Evolutionary conservation across 2,113 vertebrate species (phyloP).

Genomic region (Rhegmatorhina hoffmannsi): DNA sequence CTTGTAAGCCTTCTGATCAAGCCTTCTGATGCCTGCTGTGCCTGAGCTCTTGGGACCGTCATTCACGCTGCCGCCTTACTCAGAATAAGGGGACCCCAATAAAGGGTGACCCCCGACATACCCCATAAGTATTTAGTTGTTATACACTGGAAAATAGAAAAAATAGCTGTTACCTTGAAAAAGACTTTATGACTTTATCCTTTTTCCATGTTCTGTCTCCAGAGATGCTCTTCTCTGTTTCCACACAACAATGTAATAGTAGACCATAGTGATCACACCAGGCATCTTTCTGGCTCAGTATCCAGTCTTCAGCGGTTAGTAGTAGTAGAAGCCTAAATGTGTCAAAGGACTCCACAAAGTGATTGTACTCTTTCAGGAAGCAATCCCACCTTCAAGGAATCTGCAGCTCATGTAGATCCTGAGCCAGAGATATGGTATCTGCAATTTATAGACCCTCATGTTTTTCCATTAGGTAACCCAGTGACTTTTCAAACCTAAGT

Average conservation of each 20-base stretch:
- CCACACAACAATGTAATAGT: background rate
- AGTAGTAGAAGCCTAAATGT: background rate
- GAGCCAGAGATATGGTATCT: background rate
- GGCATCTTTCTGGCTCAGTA: background rate
- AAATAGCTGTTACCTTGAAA: background rate
- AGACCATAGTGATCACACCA: background rate
- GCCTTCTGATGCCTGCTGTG: too few species aligned
- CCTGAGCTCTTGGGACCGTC: too few species aligned
- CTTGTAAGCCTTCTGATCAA: too few species aligned
- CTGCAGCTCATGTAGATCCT: background rate
- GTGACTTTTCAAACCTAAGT: background rate
- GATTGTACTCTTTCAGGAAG: background rate
- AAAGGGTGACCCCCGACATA: too few species aligned
- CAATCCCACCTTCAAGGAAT: background rate
- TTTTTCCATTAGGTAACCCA: background rate
- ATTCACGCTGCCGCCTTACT: too few species aligned
- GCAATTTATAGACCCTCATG: background rate
- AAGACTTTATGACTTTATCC: background rate
- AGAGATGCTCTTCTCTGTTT: background rate
- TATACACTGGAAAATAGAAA: background rate
- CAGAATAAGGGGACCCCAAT: too few species aligned
- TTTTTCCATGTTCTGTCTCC: background rate
- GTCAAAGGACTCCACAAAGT: background rate
- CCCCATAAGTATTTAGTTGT: background rate
- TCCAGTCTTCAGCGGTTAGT: background rate